Percentiles rank a stretch among this genome's conserved stretches.
These are phyloP conservation scores for Drosophila eohydei DNA, from an alignment of 2,888 invertebrate species.

Conservation along the genomic window DNA sequence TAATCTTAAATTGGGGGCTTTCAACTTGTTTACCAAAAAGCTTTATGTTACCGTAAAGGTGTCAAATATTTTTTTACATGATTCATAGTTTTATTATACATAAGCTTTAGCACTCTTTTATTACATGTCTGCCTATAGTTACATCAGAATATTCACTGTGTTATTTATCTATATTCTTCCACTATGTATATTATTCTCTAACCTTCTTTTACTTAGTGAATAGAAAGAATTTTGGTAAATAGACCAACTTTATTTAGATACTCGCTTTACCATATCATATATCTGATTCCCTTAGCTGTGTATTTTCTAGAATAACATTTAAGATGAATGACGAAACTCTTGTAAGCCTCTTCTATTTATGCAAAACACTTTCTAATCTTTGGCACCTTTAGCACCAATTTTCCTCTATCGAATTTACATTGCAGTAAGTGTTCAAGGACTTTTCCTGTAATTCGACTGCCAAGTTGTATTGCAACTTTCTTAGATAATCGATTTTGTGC, in stretches of 20 bases:
- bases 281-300: too few species aligned
- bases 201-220: too few species aligned
- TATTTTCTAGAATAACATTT: background rate
- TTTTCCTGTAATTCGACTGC: background rate
- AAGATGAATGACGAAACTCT: background rate
- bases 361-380: background rate
- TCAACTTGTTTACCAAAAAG: background rate
- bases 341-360: background rate
- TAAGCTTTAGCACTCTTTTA: background rate
- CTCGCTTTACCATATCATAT: too few species aligned
- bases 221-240: too few species aligned
- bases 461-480: constrained; percentile 16
- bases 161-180: too few species aligned
- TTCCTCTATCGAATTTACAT: background rate
- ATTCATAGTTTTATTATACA: background rate
- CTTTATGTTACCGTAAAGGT: background rate
- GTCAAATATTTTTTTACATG: background rate
- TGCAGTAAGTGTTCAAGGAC: constrained; percentile 26
- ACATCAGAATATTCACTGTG: too few species aligned
- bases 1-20: background rate
- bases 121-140: too few species aligned
- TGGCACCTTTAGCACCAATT: background rate
- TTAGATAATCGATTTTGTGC: constrained; percentile 29
- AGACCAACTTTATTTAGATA: too few species aligned
- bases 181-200: too few species aligned